phyloP scores from a whole-genome alignment of 2,797 vertebrate species.

The Xiphophorus birchmanni region DNA sequence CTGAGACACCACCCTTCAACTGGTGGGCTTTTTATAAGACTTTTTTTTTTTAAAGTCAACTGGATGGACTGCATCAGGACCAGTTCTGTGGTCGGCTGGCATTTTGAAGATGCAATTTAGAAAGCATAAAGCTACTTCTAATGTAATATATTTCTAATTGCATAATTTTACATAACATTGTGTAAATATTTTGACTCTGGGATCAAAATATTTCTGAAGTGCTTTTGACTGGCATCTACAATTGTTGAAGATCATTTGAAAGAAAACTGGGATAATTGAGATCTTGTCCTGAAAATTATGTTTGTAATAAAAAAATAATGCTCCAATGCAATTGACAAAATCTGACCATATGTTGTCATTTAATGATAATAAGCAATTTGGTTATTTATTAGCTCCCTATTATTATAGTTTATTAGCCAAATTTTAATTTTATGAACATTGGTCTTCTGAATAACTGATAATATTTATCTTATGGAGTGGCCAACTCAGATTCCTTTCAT shows the following conservation, averaged over 20 bases:
- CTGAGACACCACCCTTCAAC: constrained; percentile 1
- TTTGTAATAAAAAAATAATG: not conserved
- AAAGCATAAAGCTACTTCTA: not conserved
- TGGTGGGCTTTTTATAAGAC: constrained; percentile 18
- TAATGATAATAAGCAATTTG: not conserved
- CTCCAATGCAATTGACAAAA: not conserved
- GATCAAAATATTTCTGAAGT: not conserved
- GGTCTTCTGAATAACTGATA: not conserved
- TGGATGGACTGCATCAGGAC: constrained; percentile 7
- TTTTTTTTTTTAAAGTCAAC: not conserved
- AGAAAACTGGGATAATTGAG: not conserved
- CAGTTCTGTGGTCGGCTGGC: not conserved
- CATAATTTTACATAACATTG: not conserved
- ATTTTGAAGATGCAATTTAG: not conserved
- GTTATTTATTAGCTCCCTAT: not conserved
- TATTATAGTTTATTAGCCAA: not conserved
- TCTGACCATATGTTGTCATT: not conserved
- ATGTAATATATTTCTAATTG: not conserved
- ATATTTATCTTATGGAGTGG: not conserved
- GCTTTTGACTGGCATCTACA: not conserved
- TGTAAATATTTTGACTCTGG: not conserved
- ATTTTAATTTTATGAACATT: not conserved
- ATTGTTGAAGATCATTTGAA: not conserved
- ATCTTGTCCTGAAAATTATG: not conserved
- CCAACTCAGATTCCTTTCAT: not conserved